Percentiles rank a stretch among this genome's conserved stretches.
Conservation (phyloP, 1,140 invertebrate species). For the Drosophila saltans region DNA sequence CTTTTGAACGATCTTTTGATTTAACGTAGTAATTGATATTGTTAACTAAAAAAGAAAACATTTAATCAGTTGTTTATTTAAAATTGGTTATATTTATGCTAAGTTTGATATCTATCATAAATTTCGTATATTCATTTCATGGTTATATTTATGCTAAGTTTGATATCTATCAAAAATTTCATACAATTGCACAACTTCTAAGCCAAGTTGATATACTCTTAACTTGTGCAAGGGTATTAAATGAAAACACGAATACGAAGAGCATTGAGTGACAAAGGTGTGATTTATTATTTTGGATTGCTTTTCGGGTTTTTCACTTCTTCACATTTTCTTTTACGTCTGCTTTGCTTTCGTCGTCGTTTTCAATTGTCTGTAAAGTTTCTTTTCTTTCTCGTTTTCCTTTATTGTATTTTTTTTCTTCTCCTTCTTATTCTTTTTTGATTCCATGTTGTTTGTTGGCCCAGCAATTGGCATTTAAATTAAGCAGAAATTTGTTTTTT, state of each 20-base stretch:
- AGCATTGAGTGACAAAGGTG: slow-evolving; percentile 75
- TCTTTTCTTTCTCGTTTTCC: slow-evolving; percentile 12
- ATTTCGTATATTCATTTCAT: no score
- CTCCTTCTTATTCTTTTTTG: slow-evolving; percentile 18
- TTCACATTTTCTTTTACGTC: not conserved
- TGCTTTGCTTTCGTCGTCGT: slow-evolving; percentile 13
- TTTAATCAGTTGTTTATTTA: no score
- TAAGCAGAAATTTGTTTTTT: slow-evolving; percentile 45
- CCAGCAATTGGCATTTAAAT: slow-evolving; percentile 44
- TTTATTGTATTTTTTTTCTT: slow-evolving; percentile 15
- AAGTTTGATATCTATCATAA: no score
- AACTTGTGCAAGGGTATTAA: not conserved
- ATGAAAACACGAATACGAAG: not conserved
- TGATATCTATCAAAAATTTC: no score
- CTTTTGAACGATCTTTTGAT: no score
- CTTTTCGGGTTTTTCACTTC: slow-evolving; percentile 36
- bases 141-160: no score
- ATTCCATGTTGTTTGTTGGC: not conserved
- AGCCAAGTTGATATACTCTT: no score
- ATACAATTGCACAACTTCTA: no score
- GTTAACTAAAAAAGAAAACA: no score
- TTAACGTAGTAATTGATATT: no score
- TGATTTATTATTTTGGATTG: slow-evolving; percentile 74
- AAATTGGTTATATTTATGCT: no score
- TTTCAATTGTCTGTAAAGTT: slow-evolving; percentile 59